phyloP scores from a whole-genome alignment of 1,140 invertebrate genomes.

The Platyscapa corneri region DNA sequence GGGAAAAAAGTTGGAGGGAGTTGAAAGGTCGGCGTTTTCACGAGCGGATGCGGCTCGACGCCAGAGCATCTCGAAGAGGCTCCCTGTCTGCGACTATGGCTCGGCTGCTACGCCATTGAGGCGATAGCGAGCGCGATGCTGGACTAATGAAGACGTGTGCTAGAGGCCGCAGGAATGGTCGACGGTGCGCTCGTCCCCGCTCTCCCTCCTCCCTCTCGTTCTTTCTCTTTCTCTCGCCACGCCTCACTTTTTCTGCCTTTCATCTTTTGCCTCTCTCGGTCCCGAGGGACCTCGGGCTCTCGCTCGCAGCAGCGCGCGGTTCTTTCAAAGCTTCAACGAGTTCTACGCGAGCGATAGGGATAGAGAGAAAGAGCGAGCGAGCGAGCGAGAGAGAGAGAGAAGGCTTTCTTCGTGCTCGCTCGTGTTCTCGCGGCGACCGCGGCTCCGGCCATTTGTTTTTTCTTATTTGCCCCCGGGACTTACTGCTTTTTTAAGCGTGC shows the following conservation, averaged over 20 bases:
- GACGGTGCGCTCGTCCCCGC: background rate
- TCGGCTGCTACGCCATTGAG: constrained; percentile 53
- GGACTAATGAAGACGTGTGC: constrained; percentile 62
- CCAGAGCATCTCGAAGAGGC: too few species aligned
- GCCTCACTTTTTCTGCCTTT: constrained; percentile 51
- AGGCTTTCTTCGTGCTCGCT: constrained; percentile 21
- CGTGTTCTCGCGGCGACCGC: constrained; percentile 23
- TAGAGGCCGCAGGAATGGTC: constrained; percentile 43
- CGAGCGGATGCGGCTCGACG: too few species aligned
- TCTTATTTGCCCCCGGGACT: constrained; percentile 29
- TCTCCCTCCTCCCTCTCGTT: background rate
- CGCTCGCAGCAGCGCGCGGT: constrained; percentile 29
- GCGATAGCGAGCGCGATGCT: constrained; percentile 53
- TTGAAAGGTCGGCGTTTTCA: background rate
- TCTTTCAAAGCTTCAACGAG: constrained; percentile 19
- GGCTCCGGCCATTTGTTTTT: constrained; percentile 21
- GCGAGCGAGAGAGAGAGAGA: background rate
- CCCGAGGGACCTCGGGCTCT: background rate
- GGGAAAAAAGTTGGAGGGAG: background rate
- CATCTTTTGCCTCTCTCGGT: constrained; percentile 44
- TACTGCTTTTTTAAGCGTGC: constrained; percentile 52
- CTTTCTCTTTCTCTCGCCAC: constrained; percentile 26
- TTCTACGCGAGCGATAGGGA: background rate
- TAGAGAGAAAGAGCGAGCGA: background rate
- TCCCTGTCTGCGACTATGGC: constrained; percentile 42